phyloP scores from a whole-genome alignment of 2,113 vertebrate genomes.

The Eurystomus gularis region DNA sequence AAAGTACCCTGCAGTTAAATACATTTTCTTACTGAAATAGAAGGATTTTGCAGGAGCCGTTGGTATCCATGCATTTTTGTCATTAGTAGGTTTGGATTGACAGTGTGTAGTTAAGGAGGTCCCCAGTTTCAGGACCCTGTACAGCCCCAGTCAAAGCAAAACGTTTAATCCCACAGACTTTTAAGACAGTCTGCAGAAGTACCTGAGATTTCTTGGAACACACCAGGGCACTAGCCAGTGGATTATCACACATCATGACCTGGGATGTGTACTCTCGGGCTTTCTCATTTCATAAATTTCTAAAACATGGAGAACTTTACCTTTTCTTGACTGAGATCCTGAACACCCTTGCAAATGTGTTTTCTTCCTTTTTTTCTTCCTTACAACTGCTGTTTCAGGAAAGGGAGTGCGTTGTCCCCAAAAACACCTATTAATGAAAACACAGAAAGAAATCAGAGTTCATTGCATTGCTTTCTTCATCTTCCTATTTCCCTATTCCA shows the following conservation, averaged over 20 bases:
- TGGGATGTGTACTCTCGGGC: not conserved
- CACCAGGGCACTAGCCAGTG: not conserved
- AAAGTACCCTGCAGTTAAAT: slow-evolving; percentile 18
- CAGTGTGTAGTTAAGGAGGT: not conserved
- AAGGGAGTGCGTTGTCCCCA: not conserved
- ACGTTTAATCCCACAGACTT: not conserved
- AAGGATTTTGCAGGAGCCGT: not conserved
- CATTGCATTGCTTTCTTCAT: not conserved
- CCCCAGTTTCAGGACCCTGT: not conserved
- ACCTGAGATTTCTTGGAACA: not conserved
- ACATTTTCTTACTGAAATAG: not conserved
- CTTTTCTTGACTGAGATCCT: not conserved
- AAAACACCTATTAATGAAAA: not conserved
- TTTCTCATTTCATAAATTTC: not conserved
- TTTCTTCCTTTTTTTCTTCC: not conserved
- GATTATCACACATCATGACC: not conserved
- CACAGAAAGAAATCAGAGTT: not conserved
- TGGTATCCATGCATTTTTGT: not conserved
- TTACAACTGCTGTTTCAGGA: not conserved
- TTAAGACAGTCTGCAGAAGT: not conserved
- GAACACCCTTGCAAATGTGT: not conserved
- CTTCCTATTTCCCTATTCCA: not conserved
- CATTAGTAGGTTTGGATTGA: not conserved
- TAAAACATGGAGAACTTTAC: not conserved
- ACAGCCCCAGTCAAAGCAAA: not conserved